These are phyloP conservation scores for Brachyopa scutellaris DNA, from an alignment of 2,888 invertebrate genomes.

Conservation along the genomic window DNA sequence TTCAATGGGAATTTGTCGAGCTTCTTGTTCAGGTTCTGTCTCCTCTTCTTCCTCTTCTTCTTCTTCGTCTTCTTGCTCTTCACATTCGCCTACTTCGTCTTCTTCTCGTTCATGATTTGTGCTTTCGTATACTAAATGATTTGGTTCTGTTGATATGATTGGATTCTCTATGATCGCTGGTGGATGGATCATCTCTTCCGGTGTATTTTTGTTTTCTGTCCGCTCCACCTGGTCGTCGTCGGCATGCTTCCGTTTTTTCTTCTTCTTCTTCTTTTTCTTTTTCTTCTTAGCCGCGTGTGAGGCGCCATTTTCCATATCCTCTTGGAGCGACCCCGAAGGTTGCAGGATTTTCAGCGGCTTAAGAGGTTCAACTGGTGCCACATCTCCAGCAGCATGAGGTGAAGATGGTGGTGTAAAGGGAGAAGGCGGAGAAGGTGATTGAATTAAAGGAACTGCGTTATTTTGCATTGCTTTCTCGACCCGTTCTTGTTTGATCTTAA, in stretches of 20 bases:
- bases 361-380: slow-evolving; percentile 40
- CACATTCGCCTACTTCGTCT: slow-evolving; percentile 45
- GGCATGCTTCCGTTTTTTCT: slow-evolving; percentile 76
- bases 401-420: slow-evolving; percentile 41
- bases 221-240: slow-evolving; percentile 66
- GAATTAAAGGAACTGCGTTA: slow-evolving; percentile 17
- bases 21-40: not conserved
- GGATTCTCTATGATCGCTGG: slow-evolving; percentile 45
- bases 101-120: slow-evolving; percentile 75
- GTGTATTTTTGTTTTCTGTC: slow-evolving; percentile 29
- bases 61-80: slow-evolving; percentile 41
- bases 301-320: not conserved
- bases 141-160: slow-evolving; percentile 72
- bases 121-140: slow-evolving; percentile 75
- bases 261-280: slow-evolving; percentile 74
- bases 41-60: slow-evolving; percentile 17
- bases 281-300: slow-evolving; percentile 71
- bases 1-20: slow-evolving; percentile 6
- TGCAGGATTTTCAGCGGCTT: slow-evolving; percentile 57
- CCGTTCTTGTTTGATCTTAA: slow-evolving; percentile 80
- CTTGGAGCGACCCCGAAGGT: slow-evolving; percentile 10
- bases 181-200: slow-evolving; percentile 20
- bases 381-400: not conserved
- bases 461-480: slow-evolving; percentile 65
- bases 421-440: slow-evolving; percentile 49